phyloP scores from a whole-genome alignment of 2,888 invertebrate genomes.

The Deilephila elpenor region DNA sequence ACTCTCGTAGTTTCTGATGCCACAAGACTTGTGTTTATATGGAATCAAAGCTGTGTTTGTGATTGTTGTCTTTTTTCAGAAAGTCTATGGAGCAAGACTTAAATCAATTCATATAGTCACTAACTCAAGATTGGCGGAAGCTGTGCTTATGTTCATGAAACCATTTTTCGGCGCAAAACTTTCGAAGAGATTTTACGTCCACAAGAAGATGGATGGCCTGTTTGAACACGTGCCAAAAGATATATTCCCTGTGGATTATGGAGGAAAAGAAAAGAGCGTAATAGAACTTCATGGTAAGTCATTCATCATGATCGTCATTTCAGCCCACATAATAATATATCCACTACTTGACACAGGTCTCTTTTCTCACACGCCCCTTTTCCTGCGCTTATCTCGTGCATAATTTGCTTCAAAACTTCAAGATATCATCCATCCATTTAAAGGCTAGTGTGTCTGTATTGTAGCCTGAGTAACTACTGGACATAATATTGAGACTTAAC shows the following conservation, averaged over 20 bases:
- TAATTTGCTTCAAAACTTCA: too few relatives aligned
- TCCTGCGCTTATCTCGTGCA: too few relatives aligned
- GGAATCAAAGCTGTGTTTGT: not conserved
- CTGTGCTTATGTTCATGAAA: slow-evolving; percentile 52
- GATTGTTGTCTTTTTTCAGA: slow-evolving; percentile 42
- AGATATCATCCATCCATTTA: too few relatives aligned
- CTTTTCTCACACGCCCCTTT: too few relatives aligned
- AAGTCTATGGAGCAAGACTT: slow-evolving; percentile 54
- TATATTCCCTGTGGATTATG: slow-evolving; percentile 53
- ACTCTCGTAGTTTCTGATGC: too few relatives aligned
- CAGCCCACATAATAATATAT: not conserved
- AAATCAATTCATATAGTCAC: slow-evolving; percentile 54
- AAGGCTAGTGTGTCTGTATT: too few relatives aligned
- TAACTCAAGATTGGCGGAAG: slow-evolving; percentile 54
- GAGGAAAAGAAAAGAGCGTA: slow-evolving; percentile 50
- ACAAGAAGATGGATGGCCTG: slow-evolving; percentile 46
- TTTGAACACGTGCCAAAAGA: slow-evolving; percentile 45
- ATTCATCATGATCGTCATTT: not conserved
- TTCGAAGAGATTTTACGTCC: slow-evolving; percentile 46
- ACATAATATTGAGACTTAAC: too few relatives aligned
- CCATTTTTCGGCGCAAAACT: slow-evolving; percentile 56
- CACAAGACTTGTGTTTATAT: not conserved
- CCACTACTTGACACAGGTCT: too few relatives aligned
- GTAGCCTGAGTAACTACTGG: too few relatives aligned
- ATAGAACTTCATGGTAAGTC: slow-evolving; percentile 46